A percentile compares a stretch with the other conserved stretches of the same genome.
These are phyloP conservation scores for Zophobas atratus DNA, from an alignment of 1,140 invertebrate genomes.

Conservation along the genomic window DNA sequence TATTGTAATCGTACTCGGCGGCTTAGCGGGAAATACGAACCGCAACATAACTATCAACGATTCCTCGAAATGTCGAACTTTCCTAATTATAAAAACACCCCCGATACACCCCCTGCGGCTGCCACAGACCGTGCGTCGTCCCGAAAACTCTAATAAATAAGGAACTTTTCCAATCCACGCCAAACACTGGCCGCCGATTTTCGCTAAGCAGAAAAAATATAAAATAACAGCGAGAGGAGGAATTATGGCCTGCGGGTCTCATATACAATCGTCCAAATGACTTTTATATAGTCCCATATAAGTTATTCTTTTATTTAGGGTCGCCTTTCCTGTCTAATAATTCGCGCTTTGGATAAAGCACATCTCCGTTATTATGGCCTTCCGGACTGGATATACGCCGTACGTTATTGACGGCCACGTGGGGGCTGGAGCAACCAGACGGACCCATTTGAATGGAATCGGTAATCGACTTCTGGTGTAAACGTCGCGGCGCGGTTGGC, in stretches of 20 bases:
- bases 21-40: no score
- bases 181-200: neutral
- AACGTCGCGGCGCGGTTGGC: no score
- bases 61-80: no score
- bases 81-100: no score
- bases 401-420: neutral
- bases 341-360: slow-evolving; percentile 7
- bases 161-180: slow-evolving; percentile 18
- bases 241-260: slow-evolving; percentile 26
- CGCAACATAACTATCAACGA: no score
- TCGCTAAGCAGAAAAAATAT: slow-evolving; percentile 5
- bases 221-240: slow-evolving; percentile 15
- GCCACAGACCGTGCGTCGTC: no score
- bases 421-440: no score
- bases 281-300: slow-evolving; percentile 33
- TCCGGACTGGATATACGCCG: neutral
- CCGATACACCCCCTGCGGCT: no score
- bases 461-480: no score
- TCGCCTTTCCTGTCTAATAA: slow-evolving; percentile 10
- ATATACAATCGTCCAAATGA: slow-evolving; percentile 29
- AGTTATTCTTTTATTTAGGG: slow-evolving; percentile 31
- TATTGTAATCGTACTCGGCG: no score
- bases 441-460: no score
- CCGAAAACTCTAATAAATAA: slow-evolving; percentile 17
- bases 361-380: neutral